A percentile compares a stretch with the other conserved stretches of the same genome.
These are phyloP conservation scores for Cistogaster globosa DNA, from an alignment of 2,888 invertebrate genomes.

Conservation along the genomic window DNA sequence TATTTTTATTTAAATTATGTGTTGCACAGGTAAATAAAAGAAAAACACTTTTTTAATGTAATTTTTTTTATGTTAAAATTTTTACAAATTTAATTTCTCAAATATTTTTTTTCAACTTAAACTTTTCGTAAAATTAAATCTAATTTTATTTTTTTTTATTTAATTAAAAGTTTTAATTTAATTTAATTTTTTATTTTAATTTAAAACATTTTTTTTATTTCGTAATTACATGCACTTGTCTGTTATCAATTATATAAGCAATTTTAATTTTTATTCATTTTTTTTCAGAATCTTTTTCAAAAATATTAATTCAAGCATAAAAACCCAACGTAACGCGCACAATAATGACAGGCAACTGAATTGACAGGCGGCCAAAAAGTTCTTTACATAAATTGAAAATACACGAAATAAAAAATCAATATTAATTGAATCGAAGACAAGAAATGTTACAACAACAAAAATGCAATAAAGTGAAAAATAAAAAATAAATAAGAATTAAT, in stretches of 20 bases:
- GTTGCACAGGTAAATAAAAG: neutral
- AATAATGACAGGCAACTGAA: slow-evolving; percentile 62
- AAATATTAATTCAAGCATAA: slow-evolving; percentile 49
- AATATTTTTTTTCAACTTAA: too few species aligned
- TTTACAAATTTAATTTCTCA: too few species aligned
- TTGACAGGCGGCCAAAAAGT: slow-evolving; percentile 57
- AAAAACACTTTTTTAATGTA: too few species aligned
- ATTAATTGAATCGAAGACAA: slow-evolving; percentile 19
- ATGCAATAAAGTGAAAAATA: too few species aligned
- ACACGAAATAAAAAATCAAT: slow-evolving; percentile 51
- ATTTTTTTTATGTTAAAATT: too few species aligned
- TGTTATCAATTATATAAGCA: slow-evolving; percentile 32
- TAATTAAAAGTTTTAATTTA: too few species aligned
- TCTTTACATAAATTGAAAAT: slow-evolving; percentile 41
- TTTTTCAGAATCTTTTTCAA: slow-evolving; percentile 14
- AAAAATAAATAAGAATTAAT: too few species aligned
- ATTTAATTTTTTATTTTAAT: neutral
- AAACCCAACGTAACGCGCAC: slow-evolving; percentile 62
- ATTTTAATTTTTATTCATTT: slow-evolving; percentile 7
- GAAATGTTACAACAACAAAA: too few species aligned
- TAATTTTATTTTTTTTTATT: neutral
- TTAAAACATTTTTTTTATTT: neutral
- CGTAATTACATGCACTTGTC: slow-evolving; percentile 60
- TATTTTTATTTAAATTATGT: neutral
- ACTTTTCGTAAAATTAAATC: too few species aligned